Evolutionary conservation across 2,888 invertebrate species (phyloP), one percentile per base, ranked within the genome.

Genomic region (Catocala sponsa): DNA sequence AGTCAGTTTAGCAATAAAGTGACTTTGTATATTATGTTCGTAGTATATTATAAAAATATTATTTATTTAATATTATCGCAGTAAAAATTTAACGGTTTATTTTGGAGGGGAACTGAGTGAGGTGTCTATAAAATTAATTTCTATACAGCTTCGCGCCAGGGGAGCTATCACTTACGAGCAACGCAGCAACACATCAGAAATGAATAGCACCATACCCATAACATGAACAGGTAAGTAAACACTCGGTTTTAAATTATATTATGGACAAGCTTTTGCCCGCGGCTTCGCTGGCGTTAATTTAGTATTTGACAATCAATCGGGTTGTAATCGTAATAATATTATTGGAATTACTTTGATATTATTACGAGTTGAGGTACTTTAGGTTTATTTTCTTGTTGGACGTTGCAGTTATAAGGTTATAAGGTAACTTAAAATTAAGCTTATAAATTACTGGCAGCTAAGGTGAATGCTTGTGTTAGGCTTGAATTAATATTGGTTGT

Each of bases 121-220:
- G 62, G 54, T 59, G 49, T 57, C 63, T 54, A 70, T 72, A 62
- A 75, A 67, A 67, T 70, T 63, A 63, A 58, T 63, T 59, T 55
- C 46, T 58, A 48, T 58, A 15, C 25, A 50, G 48, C 25, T 48
- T 65, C 70, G 63, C 59, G 55, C 55, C 57, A 55, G 47, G 58
- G 59, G 53, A 65, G 47, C 55, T 52, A 54, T 54, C 6, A 38
- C 12, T 57, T 56, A 48, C 5, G 25, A 32, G 11, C 1, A 6
- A 51, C 11, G 10, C 52, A 35, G 61, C 47, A 35, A 55, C 46
- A 49, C 47, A 41, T 25, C 12, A 35, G 46, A 47, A 43, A 50
- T 11, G 54, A 59, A 60, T 25, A 25, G 25, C 25, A 25, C 25
- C 25, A 25, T 15, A 44, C n/a, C 6, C 43, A 49, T 57, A 12